Conservation (phyloP, 2,113 vertebrate species). For the Stictonetta naevosa region DNA sequence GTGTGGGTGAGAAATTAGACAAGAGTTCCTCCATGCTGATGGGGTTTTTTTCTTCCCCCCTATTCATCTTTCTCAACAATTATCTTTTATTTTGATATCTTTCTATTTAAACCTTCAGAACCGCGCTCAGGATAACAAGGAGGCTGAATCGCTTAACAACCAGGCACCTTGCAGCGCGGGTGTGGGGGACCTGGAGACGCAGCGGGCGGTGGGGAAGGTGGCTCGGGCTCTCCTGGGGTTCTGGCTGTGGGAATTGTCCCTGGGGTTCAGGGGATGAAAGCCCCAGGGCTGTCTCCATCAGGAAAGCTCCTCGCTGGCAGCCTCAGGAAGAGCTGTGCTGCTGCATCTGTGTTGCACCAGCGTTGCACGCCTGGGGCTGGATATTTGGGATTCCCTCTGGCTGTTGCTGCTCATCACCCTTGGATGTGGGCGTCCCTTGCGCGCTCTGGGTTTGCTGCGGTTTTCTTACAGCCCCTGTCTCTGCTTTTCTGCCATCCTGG, state of each 20-base stretch:
- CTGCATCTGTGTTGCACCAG: not conserved
- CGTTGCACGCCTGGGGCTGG: rapidly evolving
- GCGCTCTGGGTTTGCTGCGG: not conserved
- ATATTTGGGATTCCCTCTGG: not conserved
- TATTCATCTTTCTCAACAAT: constrained; percentile 69
- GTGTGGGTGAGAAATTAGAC: constrained; percentile 72
- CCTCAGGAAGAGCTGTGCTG: rapidly evolving
- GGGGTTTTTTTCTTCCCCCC: not conserved
- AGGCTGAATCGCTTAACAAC: not conserved
- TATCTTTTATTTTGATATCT: constrained; percentile 74
- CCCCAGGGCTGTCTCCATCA: rapidly evolving
- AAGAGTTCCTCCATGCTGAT: constrained; percentile 56
- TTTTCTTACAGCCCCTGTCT: not conserved
- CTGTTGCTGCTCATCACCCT: not conserved
- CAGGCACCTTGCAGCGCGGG: not conserved
- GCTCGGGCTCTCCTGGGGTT: not conserved
- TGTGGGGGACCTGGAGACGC: not conserved
- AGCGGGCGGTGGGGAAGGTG: not conserved
- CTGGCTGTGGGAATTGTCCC: not conserved
- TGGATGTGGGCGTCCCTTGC: not conserved
- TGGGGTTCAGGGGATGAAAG: not conserved
- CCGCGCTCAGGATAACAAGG: not conserved
- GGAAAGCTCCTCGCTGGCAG: not conserved
- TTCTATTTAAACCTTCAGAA: constrained; percentile 69
- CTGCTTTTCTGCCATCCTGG: not conserved